Evolutionary conservation across 2,888 invertebrate species (phyloP).

Genomic region (Poecilus cupreus): DNA sequence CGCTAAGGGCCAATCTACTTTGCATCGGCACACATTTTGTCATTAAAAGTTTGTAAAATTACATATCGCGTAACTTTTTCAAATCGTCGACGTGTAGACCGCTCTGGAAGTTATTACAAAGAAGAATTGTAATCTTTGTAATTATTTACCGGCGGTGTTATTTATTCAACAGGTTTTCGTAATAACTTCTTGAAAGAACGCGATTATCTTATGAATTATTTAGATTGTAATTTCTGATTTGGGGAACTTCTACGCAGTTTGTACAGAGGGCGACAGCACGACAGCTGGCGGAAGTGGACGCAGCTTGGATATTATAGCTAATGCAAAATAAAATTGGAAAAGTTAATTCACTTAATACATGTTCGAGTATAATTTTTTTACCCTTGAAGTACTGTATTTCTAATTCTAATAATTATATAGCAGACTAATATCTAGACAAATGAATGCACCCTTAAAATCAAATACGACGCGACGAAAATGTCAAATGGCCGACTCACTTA

Average conservation of each 20-base stretch:
- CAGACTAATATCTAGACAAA: too few species aligned
- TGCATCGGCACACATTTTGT: background rate
- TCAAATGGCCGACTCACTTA: too few species aligned
- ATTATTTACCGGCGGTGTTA: conserved; percentile 10
- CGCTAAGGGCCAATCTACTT: background rate
- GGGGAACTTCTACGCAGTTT: background rate
- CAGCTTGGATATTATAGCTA: background rate
- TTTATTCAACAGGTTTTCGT: conserved; percentile 39
- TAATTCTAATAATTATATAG: too few species aligned
- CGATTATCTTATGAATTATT: conserved; percentile 34
- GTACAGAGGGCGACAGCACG: background rate
- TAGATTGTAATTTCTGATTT: conserved; percentile 26
- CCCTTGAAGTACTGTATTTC: background rate
- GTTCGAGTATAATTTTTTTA: background rate
- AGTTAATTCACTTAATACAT: background rate
- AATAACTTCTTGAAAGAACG: conserved; percentile 24
- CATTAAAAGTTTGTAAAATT: background rate
- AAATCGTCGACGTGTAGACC: background rate
- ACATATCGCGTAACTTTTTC: background rate
- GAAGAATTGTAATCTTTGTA: conserved; percentile 16
- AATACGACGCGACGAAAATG: too few species aligned
- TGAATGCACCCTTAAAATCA: too few species aligned
- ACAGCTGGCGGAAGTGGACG: background rate
- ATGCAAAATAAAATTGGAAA: conserved; percentile 30
- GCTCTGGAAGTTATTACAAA: background rate